Base-by-base conservation (phyloP, 2,113 vertebrate genomes). In the Nipponia nippon region DNA sequence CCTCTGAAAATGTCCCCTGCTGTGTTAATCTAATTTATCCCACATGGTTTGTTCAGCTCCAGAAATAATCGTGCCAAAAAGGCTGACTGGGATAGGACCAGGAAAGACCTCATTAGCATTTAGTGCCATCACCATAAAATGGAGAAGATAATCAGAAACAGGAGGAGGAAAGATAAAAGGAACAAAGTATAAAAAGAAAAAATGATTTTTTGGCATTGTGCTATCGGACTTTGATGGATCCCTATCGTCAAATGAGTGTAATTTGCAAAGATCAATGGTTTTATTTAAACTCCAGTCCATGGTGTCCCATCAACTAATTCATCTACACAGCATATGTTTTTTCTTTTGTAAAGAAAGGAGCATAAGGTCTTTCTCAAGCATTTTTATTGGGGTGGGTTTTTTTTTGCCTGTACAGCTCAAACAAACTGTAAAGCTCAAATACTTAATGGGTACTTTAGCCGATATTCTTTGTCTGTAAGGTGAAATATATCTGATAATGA, bases 231-330 rank as follows among this genome's bases (percentile, higher is more conserved):
- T 97, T 97, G 97, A 97, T 96, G 86, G 90, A 96, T 97, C 85
- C 85, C 59, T 90, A 53, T 96, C 96, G 93, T 98, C 96, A 98
- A 93, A 95, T 83, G 36, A 58, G 52, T 56, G 34, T 95, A 96
- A 98, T 98, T 98, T 98, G 91, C 97, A 96, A 98, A 98, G 97
- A 97, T 97, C 97, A 97, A 96, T 96, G 84, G 25, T 69, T 97
- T 97, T 95, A 91, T 88, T 95, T 97, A 95, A 98, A 97, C 75
- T 89, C 49, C 53, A 90, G 78, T 81, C 78, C 81, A 81, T 77
- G 63, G 47, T 71, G 78, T 76, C 79, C 70, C 52, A 89, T 96
- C 71, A 93, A 82, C 85, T 95, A 96, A 97, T 95, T 97, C 93
- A 95, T 95, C 96, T 95, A 82, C 82, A 89, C 66, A 66, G 72